Conservation (phyloP, 2,113 vertebrate species). For the Carassius gibelio region DNA sequence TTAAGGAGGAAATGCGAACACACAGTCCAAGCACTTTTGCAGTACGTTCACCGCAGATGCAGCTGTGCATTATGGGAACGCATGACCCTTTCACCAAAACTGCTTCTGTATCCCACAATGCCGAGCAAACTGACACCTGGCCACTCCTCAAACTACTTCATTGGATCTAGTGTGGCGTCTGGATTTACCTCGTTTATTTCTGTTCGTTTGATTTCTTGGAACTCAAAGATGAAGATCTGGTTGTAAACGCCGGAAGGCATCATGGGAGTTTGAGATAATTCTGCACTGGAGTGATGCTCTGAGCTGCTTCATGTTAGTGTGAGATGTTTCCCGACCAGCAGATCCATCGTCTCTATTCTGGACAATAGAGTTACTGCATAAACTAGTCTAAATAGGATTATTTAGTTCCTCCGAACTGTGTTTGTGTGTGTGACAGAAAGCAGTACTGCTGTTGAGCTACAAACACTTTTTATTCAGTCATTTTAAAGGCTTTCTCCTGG, state of each 20-base stretch:
- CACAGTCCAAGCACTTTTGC: background rate
- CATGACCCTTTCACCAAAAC: background rate
- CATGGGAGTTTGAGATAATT: background rate
- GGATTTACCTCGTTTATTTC: background rate
- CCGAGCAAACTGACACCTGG: background rate
- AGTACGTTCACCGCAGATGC: background rate
- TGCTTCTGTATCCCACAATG: conserved; percentile 24
- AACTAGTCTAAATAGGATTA: background rate
- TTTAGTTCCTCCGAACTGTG: background rate
- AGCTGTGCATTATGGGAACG: conserved; percentile 21
- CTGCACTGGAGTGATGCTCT: background rate
- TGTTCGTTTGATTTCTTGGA: background rate
- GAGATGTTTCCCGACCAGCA: background rate
- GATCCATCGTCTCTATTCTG: too few species aligned
- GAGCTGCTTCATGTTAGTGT: background rate
- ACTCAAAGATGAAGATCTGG: background rate
- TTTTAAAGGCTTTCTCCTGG: background rate
- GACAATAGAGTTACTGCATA: too few species aligned
- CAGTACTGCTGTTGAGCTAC: too few species aligned
- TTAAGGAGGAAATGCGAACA: background rate
- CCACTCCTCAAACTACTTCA: background rate
- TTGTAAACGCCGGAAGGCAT: background rate
- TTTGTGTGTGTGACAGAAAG: too few species aligned
- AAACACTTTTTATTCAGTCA: too few species aligned
- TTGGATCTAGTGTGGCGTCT: background rate